Percentiles rank a stretch among this genome's conserved stretches.
Conservation (phyloP, 2,113 vertebrate species). For the Pungitius pungitius region DNA sequence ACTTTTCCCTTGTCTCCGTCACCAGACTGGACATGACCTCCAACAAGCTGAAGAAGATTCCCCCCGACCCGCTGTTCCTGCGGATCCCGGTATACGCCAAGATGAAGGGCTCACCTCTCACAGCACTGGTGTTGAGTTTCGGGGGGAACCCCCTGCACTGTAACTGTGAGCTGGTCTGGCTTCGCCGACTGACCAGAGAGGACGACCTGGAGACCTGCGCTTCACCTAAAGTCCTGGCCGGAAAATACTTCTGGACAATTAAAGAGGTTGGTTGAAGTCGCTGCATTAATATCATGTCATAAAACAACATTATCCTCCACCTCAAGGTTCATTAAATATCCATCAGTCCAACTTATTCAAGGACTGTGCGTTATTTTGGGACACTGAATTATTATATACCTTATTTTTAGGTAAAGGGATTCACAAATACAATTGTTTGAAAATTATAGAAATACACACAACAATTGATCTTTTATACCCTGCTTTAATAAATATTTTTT, state of each 20-base stretch:
- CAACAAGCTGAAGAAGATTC: slow-evolving; percentile 87
- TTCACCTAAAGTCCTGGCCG: slow-evolving; percentile 80
- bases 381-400: background rate
- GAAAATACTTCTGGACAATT: slow-evolving; percentile 88
- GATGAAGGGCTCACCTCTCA: slow-evolving; percentile 84
- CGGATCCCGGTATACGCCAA: slow-evolving; percentile 84
- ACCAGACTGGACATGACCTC: slow-evolving; percentile 85
- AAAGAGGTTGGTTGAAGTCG: slow-evolving; percentile 59
- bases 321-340: background rate
- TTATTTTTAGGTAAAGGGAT: background rate
- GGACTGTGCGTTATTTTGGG: background rate
- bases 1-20: background rate
- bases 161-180: slow-evolving; percentile 87
- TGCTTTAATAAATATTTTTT: background rate
- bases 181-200: slow-evolving; percentile 82
- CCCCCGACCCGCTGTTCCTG: slow-evolving; percentile 84
- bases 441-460: background rate
- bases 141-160: slow-evolving; percentile 86
- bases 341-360: background rate
- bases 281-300: background rate
- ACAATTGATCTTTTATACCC: background rate
- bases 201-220: slow-evolving; percentile 87
- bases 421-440: background rate
- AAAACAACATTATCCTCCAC: background rate
- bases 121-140: slow-evolving; percentile 82